phyloP scores from a whole-genome alignment of 2,113 vertebrate species.

The Apodemus sylvaticus region DNA sequence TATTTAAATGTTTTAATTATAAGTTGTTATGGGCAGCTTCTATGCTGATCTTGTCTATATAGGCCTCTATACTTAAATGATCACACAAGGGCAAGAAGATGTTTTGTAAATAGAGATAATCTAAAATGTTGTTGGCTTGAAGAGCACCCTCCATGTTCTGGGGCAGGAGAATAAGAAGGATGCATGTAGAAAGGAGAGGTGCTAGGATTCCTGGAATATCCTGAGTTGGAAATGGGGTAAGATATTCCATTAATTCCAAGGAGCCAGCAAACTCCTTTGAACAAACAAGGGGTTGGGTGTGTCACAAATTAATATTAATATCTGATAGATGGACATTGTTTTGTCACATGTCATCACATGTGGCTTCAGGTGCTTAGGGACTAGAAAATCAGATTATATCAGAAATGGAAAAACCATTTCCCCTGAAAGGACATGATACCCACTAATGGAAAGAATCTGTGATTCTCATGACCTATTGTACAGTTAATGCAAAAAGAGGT shows the following conservation, averaged over 20 bases:
- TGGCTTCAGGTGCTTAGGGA: background rate
- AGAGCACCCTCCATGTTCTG: background rate
- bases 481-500: background rate
- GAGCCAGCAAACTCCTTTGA: background rate
- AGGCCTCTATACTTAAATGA: background rate
- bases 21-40: background rate
- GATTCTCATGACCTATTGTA: background rate
- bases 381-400: background rate
- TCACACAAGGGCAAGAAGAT: background rate
- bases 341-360: background rate
- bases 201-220: background rate
- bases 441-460: background rate
- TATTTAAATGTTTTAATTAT: background rate
- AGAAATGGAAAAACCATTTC: background rate
- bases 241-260: background rate
- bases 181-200: background rate
- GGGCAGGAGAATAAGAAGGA: background rate
- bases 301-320: background rate
- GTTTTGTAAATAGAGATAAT: background rate
- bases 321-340: background rate
- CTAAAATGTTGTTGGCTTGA: background rate
- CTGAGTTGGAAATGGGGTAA: background rate
- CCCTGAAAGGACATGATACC: background rate
- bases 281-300: background rate
- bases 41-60: background rate